Percentiles rank a stretch among this genome's conserved stretches.
phyloP scores from a whole-genome alignment of 2,113 vertebrate genomes.

The Gobiocypris rarus region DNA sequence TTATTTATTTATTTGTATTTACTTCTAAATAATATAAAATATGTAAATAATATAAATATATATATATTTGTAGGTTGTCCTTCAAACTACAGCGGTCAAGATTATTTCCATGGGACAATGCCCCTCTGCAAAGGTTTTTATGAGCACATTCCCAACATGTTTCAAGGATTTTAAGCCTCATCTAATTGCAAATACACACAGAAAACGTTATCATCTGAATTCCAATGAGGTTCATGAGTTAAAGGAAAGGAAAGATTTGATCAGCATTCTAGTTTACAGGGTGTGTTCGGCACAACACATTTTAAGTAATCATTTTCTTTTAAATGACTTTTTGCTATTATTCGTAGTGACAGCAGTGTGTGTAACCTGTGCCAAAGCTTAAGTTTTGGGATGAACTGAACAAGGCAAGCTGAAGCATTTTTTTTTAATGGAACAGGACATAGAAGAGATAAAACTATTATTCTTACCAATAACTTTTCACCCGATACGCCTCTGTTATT shows the following conservation, averaged over 20 bases:
- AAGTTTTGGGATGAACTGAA: neutral
- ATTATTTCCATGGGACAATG: neutral
- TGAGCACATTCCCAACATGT: neutral
- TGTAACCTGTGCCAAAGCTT: neutral
- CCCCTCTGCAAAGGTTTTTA: neutral
- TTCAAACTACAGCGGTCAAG: neutral
- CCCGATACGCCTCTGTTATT: conserved; percentile 84
- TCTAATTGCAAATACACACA: neutral
- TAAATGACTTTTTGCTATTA: neutral
- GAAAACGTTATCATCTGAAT: neutral
- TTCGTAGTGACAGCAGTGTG: neutral
- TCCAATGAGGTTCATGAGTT: neutral
- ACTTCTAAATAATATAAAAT: too few species aligned
- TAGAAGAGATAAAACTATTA: neutral
- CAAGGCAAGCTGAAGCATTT: neutral
- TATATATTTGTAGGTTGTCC: neutral
- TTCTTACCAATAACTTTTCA: conserved; percentile 93
- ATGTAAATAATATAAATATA: too few species aligned
- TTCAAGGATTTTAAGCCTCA: neutral
- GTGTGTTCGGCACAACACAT: neutral
- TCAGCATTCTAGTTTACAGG: neutral
- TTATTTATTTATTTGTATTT: too few species aligned
- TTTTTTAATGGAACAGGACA: neutral
- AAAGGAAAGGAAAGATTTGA: neutral
- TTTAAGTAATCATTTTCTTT: neutral